These are phyloP conservation scores for Phyllotis vaccarum DNA, from an alignment of 2,797 vertebrate genomes.

Conservation along the genomic window DNA sequence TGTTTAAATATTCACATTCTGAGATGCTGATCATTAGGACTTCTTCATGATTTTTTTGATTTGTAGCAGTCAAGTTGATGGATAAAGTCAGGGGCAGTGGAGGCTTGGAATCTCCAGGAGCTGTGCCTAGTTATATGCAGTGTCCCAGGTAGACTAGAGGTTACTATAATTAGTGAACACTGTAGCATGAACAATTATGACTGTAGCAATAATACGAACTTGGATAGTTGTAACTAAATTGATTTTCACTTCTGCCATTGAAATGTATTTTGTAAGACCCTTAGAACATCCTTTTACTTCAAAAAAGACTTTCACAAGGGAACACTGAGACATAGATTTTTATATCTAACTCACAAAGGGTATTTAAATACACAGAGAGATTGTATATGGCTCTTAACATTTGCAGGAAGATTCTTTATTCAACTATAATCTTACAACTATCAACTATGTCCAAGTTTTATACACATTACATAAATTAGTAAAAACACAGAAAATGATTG, in stretches of 20 bases:
- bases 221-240: not conserved
- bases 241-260: not conserved
- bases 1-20: not conserved
- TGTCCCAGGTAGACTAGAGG: not conserved
- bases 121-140: not conserved
- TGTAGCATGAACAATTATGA: not conserved
- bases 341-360: not conserved
- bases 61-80: fast-evolving
- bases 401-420: not conserved
- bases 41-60: not conserved
- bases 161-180: not conserved
- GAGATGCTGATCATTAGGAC: not conserved
- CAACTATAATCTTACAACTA: not conserved
- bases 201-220: fast-evolving
- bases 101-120: not conserved
- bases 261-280: not conserved
- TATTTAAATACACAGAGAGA: not conserved
- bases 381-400: not conserved
- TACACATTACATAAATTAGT: not conserved
- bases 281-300: not conserved
- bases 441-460: not conserved
- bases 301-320: not conserved
- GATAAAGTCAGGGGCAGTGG: not conserved
- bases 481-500: not conserved
- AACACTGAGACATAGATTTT: not conserved